Conservation (phyloP, 1,140 invertebrate genomes). For the Protaetia brevitarsis region DNA sequence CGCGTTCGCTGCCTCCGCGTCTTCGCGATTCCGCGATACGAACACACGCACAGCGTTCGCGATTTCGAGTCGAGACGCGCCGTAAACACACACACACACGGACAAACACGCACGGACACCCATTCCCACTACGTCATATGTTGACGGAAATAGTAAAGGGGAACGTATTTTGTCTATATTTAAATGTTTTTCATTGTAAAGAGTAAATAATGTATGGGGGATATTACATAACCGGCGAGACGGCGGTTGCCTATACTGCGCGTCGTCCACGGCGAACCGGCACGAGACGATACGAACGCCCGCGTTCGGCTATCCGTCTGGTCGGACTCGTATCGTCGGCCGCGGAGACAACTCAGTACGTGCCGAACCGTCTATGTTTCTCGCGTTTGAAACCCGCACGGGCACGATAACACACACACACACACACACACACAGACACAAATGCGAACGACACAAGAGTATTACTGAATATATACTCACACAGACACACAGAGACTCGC, state of each 20-base stretch:
- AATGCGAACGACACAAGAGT: not conserved
- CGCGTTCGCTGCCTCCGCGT: no score
- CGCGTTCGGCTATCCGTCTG: constrained; percentile 28
- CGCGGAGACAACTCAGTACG: constrained; percentile 28
- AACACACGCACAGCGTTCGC: no score
- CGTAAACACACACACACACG: no score
- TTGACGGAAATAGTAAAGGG: constrained; percentile 25
- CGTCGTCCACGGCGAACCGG: not conserved
- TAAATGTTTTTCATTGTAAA: constrained; percentile 29
- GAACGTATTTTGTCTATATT: constrained; percentile 26
- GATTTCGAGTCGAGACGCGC: no score
- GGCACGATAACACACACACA: not conserved
- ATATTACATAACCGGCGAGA: constrained; percentile 34
- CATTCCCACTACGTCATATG: no score
- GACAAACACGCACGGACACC: no score
- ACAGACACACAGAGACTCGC: not conserved
- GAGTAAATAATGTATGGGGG: constrained; percentile 30
- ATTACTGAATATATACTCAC: no score
- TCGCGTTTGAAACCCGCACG: no score
- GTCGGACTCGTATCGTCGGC: constrained; percentile 26
- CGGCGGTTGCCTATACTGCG: constrained; percentile 29
- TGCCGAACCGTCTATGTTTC: constrained; percentile 25
- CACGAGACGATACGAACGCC: constrained; percentile 29
- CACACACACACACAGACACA: not conserved
- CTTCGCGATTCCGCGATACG: no score